These are phyloP conservation scores for Thaumetopoea pityocampa DNA, from an alignment of 1,140 invertebrate species.

Conservation along the genomic window DNA sequence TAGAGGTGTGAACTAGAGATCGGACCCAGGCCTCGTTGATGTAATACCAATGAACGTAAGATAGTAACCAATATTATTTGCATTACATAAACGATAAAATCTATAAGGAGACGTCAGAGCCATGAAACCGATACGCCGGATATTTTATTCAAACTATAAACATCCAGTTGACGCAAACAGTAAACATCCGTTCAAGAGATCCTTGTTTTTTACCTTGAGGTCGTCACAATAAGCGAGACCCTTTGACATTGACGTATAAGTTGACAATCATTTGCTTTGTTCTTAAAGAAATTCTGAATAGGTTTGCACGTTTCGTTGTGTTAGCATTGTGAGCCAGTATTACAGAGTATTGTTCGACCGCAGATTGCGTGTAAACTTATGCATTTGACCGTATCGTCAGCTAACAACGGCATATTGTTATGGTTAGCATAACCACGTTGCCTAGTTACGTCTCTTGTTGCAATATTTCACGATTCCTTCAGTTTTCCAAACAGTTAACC, in stretches of 20 bases:
- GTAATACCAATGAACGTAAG: too few relatives aligned
- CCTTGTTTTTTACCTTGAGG: slow-evolving; percentile 7
- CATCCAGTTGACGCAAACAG: neutral
- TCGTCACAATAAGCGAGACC: slow-evolving; percentile 9
- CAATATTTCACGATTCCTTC: slow-evolving; percentile 28
- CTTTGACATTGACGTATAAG: slow-evolving; percentile 14
- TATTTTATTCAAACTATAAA: too few relatives aligned
- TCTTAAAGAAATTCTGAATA: slow-evolving; percentile 2
- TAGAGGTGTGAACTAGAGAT: too few relatives aligned
- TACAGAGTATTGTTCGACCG: slow-evolving; percentile 26
- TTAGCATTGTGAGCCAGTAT: slow-evolving; percentile 14
- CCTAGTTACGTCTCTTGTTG: slow-evolving; percentile 37
- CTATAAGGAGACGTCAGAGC: too few relatives aligned
- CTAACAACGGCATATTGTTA: slow-evolving; percentile 42
- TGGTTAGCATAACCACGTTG: slow-evolving; percentile 40
- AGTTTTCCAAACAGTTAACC: slow-evolving; percentile 9
- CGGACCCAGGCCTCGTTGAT: too few relatives aligned
- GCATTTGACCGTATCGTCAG: slow-evolving; percentile 13
- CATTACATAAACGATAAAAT: too few relatives aligned
- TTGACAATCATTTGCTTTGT: slow-evolving; percentile 11
- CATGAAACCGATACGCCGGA: too few relatives aligned
- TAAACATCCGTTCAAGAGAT: neutral
- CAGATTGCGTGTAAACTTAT: slow-evolving; percentile 26
- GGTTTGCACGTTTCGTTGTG: slow-evolving; percentile 9
- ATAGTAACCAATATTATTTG: too few relatives aligned